Conservation (phyloP, 1,140 invertebrate species). For the Bactericera cockerelli region DNA sequence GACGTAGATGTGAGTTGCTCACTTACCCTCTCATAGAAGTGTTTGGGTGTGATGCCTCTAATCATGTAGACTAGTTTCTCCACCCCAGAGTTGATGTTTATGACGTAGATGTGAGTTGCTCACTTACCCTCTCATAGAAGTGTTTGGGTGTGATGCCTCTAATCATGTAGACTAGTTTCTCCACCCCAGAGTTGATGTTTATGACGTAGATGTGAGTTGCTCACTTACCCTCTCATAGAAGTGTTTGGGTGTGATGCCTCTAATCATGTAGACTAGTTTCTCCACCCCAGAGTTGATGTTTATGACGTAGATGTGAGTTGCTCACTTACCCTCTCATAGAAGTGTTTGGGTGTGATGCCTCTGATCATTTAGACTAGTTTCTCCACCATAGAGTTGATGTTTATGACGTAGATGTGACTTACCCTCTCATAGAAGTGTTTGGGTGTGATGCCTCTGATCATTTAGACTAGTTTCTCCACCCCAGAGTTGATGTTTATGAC, state of each 20-base stretch:
- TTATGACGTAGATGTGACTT: too few relatives aligned
- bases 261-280: neutral
- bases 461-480: too few relatives aligned
- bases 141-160: neutral
- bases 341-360: too few relatives aligned
- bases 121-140: neutral
- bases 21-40: neutral
- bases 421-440: neutral
- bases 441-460: too few relatives aligned
- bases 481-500: too few relatives aligned
- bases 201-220: constrained; percentile 3
- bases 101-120: constrained; percentile 2
- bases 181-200: neutral
- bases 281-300: neutral
- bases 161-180: neutral
- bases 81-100: neutral
- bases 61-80: neutral
- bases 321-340: too few relatives aligned
- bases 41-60: neutral
- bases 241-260: neutral
- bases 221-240: neutral
- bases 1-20: too few relatives aligned
- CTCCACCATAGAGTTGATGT: too few relatives aligned
- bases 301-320: neutral
- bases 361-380: too few relatives aligned